Percentiles rank a stretch among this genome's conserved stretches.
These are phyloP conservation scores for Hipparchia semele DNA, from an alignment of 2,888 invertebrate genomes.

Conservation along the genomic window DNA sequence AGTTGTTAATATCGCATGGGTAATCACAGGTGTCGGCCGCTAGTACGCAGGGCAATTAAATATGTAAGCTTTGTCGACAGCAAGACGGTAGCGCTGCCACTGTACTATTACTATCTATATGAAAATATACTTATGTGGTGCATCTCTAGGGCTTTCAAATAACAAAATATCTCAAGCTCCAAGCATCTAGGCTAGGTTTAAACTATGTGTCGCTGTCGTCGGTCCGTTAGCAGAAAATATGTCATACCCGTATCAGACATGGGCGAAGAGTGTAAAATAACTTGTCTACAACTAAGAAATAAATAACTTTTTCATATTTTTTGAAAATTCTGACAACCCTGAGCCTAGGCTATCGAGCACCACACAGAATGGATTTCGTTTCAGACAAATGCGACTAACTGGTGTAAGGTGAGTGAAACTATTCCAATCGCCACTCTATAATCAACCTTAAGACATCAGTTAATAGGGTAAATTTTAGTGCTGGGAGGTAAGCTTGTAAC, in stretches of 20 bases:
- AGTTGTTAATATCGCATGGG: background rate
- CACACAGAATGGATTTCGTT: slow-evolving; percentile 6
- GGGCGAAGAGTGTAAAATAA: no score
- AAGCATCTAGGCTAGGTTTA: no score
- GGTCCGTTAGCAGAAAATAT: no score
- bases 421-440: background rate
- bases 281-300: no score
- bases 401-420: background rate
- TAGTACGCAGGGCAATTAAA: background rate
- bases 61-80: background rate
- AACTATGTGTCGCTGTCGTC: no score
- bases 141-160: no score
- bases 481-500: slow-evolving; percentile 9
- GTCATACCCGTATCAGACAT: no score
- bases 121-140: no score
- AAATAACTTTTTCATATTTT: background rate
- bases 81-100: background rate
- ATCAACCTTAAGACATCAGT: background rate
- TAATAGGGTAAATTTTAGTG: background rate
- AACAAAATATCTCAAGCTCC: no score
- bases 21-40: slow-evolving; percentile 1
- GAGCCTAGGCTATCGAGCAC: background rate
- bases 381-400: slow-evolving; percentile 10
- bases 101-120: no score
- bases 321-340: background rate